phyloP scores from a whole-genome alignment of 2,888 invertebrate species.

The Drosophila prolongata region DNA sequence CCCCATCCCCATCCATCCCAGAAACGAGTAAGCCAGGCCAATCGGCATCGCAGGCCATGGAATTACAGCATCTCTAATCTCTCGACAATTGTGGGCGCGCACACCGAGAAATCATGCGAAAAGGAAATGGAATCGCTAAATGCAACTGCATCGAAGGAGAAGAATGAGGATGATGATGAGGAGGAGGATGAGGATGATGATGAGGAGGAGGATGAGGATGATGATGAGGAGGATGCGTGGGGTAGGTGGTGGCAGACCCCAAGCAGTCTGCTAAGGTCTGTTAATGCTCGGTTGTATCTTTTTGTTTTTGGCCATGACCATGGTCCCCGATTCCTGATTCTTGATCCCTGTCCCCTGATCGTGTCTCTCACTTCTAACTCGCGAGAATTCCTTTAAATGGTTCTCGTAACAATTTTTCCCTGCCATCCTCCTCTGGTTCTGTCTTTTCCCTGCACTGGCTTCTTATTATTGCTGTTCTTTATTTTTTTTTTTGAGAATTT shows the following conservation, averaged over 20 bases:
- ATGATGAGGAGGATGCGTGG: slow-evolving; percentile 31
- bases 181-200: slow-evolving; percentile 38
- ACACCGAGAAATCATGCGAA: slow-evolving; percentile 71
- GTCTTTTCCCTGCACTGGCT: slow-evolving; percentile 31
- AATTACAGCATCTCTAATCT: slow-evolving; percentile 78
- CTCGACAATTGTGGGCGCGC: slow-evolving; percentile 79
- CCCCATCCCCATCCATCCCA: slow-evolving; percentile 5
- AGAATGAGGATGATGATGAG: slow-evolving; percentile 16
- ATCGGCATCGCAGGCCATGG: slow-evolving; percentile 62
- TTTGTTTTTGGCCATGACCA: slow-evolving; percentile 60
- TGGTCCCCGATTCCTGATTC: slow-evolving; percentile 37
- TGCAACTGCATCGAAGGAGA: slow-evolving; percentile 51
- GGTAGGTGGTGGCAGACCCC: slow-evolving; percentile 76
- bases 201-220: slow-evolving; percentile 5
- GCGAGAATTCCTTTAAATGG: slow-evolving; percentile 77
- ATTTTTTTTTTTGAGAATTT: slow-evolving; percentile 41
- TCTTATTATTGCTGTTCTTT: slow-evolving; percentile 23
- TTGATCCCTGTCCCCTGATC: slow-evolving; percentile 52
- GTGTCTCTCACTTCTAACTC: slow-evolving; percentile 72
- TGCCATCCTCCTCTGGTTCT: slow-evolving; percentile 22
- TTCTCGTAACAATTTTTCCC: slow-evolving; percentile 62
- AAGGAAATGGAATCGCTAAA: slow-evolving; percentile 73
- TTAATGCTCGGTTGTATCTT: slow-evolving; percentile 38
- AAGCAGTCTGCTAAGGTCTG: slow-evolving; percentile 82
- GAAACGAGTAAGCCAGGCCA: slow-evolving; percentile 45